Conservation (phyloP, 2,888 invertebrate genomes). For the Cosmia trapezina region DNA sequence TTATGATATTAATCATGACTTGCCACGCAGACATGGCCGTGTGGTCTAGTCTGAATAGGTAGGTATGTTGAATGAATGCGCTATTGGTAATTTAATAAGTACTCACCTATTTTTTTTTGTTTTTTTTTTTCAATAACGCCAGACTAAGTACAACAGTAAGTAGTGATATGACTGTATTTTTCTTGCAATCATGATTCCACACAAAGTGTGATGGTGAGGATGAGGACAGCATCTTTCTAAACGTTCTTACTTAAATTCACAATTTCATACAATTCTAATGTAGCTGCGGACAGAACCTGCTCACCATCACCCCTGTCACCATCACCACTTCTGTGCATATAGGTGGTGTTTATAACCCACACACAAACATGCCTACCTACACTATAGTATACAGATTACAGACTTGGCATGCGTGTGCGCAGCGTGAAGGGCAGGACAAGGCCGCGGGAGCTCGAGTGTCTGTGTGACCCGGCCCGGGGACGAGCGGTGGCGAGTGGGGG, state of each 20-base stretch:
- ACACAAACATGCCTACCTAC: too few relatives aligned
- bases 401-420: constrained; percentile 13
- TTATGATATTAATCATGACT: neutral
- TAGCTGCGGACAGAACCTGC: neutral
- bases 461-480: constrained; percentile 19
- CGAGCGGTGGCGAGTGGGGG: neutral
- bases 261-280: neutral
- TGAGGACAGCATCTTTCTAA: neutral
- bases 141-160: too few relatives aligned
- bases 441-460: constrained; percentile 49
- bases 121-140: too few relatives aligned
- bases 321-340: constrained; percentile 2
- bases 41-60: neutral
- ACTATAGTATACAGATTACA: neutral
- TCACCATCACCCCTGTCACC: too few relatives aligned
- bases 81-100: neutral
- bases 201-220: neutral
- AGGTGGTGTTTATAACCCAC: neutral
- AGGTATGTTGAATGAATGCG: neutral
- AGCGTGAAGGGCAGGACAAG: constrained; percentile 51
- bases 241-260: neutral
- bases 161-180: too few relatives aligned
- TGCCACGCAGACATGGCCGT: neutral
- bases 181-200: neutral
- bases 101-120: too few relatives aligned